Percentiles rank a stretch among this genome's conserved stretches.
phyloP scores from a whole-genome alignment of 1,140 invertebrate genomes.

The Reticulitermes speratus region DNA sequence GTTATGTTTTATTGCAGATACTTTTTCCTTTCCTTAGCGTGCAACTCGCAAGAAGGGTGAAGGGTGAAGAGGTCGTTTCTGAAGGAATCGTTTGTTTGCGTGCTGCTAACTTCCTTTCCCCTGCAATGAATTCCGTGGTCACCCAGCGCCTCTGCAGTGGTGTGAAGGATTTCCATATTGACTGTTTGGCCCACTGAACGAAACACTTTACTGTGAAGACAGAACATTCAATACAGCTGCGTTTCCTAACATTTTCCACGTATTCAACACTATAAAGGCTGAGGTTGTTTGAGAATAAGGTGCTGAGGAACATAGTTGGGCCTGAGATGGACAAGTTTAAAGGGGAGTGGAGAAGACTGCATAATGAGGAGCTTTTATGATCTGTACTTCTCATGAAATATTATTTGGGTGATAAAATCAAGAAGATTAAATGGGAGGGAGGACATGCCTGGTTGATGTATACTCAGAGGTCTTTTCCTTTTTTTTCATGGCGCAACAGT shows the following conservation, averaged over 20 bases:
- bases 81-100: background rate
- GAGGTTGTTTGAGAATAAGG: no score
- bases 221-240: background rate
- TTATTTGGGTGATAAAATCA: no score
- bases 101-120: background rate
- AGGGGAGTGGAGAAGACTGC: no score
- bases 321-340: no score
- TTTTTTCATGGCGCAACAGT: no score
- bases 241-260: background rate
- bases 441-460: no score
- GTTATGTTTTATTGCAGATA: background rate
- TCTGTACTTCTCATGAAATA: no score
- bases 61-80: conserved; percentile 16
- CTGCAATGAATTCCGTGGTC: background rate
- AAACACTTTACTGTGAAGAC: background rate
- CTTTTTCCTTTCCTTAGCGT: background rate
- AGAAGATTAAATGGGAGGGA: no score
- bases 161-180: background rate
- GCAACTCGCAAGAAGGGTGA: background rate
- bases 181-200: background rate
- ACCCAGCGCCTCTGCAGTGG: background rate
- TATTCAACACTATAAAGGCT: no score
- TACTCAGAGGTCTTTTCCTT: no score
- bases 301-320: no score
- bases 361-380: no score